Conservation (phyloP, 2,113 vertebrate genomes). For the Rhinoptilus africanus region DNA sequence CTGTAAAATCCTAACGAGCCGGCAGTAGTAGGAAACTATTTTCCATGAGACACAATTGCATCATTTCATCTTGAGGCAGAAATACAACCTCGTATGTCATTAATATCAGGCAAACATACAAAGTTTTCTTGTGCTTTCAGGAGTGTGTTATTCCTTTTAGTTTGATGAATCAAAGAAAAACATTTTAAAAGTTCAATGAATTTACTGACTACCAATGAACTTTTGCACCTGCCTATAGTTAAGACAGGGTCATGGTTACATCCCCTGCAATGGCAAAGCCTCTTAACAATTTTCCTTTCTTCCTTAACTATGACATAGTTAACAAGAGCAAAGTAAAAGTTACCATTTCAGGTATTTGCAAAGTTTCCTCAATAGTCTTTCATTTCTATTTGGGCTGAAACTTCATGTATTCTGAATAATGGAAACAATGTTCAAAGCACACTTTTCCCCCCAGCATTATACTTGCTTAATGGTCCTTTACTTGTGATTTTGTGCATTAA, state of each 20-base stretch:
- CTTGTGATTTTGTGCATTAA: not conserved
- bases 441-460: not conserved
- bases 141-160: not conserved
- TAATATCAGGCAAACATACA: not conserved
- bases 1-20: not conserved
- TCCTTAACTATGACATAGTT: not conserved
- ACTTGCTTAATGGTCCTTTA: slow-evolving; percentile 36
- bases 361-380: slow-evolving; percentile 16
- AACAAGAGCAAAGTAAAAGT: not conserved
- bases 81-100: not conserved
- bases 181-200: not conserved
- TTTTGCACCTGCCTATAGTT: not conserved
- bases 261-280: not conserved
- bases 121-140: not conserved
- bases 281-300: slow-evolving; percentile 11
- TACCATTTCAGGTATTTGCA: not conserved
- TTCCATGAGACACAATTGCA: not conserved
- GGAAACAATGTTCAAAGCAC: slow-evolving; percentile 57
- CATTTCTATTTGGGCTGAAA: slow-evolving; percentile 16
- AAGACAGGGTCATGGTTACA: not conserved
- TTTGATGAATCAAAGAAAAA: not conserved
- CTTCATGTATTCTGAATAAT: not conserved
- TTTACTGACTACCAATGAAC: not conserved
- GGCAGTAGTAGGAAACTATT: not conserved
- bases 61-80: not conserved